Base-by-base conservation (phyloP, 2,888 invertebrate genomes). In the Vesta saturnalis region DNA sequence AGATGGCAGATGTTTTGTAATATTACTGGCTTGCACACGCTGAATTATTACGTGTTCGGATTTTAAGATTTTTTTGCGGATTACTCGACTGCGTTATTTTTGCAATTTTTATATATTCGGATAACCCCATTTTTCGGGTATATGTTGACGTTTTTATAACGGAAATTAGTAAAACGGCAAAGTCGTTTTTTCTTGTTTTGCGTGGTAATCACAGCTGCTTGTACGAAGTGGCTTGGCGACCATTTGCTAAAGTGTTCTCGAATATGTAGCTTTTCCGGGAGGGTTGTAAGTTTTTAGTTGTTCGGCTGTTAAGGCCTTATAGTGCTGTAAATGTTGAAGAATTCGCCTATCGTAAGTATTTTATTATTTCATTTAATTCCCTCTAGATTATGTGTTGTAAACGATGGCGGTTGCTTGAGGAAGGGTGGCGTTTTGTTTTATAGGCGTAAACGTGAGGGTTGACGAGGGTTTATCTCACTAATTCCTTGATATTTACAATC, bases 1-100 rank as follows among this genome's bases (percentile, higher is more conserved):
- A 83, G 83, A 83, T 84, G 83, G 84, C 83, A 84, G 83, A 85
- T 85, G 85, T 84, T 84, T 85, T 83, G 83, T 83, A 83, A 83
- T 81, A 76, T 79, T 76, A 75, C 72, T 77, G 74, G 72, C 74
- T 77, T 76, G 77, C 78, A 77, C 79, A 80, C 79, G 80, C 79
- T 75, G 77, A 74, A 76, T 74, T 74, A 75, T 77, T 76, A 76
- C 72, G 72, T 71, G 76, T 73, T 73, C 67, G 62, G 76, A 76
- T 77, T 80, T 72, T 63, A 64, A 30, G 67, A 73, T 74, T 77
- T 75, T 76, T 77, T 76, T 73, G 55, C 66, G 58, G 60, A 64
- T 58, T 60, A 46, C 49, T 59, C 60, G 47, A 15, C 54, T 55
- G 30, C 64, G 18, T 46, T 59, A 67, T 54, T 61, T 59, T 58